Evolutionary conservation across 2,888 invertebrate species (phyloP), one percentile per base, ranked within the genome.

Genomic region (Drosophila melanocephala): DNA sequence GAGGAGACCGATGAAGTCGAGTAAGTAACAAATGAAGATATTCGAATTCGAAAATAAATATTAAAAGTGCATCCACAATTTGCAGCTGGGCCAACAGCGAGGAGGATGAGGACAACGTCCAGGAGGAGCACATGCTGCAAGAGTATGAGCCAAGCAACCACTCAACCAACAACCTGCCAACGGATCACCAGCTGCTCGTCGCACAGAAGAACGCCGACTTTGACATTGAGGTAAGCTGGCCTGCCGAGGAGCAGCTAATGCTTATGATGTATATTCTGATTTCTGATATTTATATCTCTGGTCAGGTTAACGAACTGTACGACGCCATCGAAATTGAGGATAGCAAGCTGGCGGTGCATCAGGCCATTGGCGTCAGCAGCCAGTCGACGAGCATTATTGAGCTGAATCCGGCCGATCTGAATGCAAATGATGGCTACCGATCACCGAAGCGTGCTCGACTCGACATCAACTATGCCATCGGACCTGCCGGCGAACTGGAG

Each of bases 251-350:
- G 1, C 28, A 14, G 5, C n/a, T 4, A 39, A 51, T 56, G 22
- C 16, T 28, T 55, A 12, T 3, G 1, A 37, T 30, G 14, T 28
- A 6, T 33, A 19, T 19, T 16, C 28, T 35, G 35, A 59, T 59
- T 47, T 28, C 35, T 6, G 12, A 35, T n/a, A 22, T 37, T 26
- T 37, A 22, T 16, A 2, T 3, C 0, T 12, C 19, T 37, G 74
- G 35, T 2, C 89, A 96, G 96, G 95, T 96, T 7, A 94, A 96
- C 84, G 95, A 96, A 72, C 94, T 96, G 1, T 97, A 96, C 91
- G 97, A 97, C 92, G 96, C 96, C 84, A 95, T 96, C 60, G 96
- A 96, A 70, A 94, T 95, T 77, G 96, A 96, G 79, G 96, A 96
- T 75, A 95, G 92, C 39, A 93, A 93, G 71, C 91, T 92, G 52